A percentile compares a stretch with the other conserved stretches of the same genome.
Conservation (phyloP, 2,113 vertebrate genomes). For the Ranitomeya imitator region DNA sequence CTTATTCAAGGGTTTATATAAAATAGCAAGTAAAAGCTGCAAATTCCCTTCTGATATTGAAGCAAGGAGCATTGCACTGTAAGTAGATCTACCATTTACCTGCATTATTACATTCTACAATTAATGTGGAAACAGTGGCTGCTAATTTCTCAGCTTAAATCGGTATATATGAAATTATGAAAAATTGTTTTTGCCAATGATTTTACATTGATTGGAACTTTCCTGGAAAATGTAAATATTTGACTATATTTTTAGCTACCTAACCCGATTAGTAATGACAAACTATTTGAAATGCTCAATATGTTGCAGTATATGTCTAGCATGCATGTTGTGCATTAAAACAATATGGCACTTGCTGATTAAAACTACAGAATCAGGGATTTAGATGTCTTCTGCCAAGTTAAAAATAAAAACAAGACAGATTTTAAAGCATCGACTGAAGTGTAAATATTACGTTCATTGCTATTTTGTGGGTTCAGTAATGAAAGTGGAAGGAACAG, state of each 20-base stretch:
- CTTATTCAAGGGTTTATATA: conserved; percentile 39
- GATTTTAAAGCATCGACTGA: background rate
- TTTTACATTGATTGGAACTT: background rate
- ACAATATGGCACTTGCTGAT: background rate
- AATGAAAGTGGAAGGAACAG: background rate
- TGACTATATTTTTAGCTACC: background rate
- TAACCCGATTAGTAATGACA: background rate
- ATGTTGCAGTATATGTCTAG: background rate
- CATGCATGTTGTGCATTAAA: conserved; percentile 1
- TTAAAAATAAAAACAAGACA: conserved; percentile 8
- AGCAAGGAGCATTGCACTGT: conserved; percentile 44
- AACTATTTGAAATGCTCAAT: background rate
- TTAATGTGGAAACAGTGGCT: background rate
- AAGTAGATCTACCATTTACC: conserved; percentile 39
- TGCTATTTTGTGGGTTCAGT: background rate
- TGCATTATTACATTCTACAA: background rate
- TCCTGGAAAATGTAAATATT: conserved; percentile 23
- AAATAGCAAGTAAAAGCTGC: conserved; percentile 21
- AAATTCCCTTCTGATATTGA: conserved; percentile 26
- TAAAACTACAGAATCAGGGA: background rate
- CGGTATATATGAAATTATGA: background rate
- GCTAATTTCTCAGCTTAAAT: background rate
- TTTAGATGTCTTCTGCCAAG: background rate
- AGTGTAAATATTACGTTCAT: background rate
- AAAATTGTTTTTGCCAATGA: background rate